A percentile compares a stretch with the other conserved stretches of the same genome.
Evolutionary conservation across 2,797 vertebrate species (phyloP).

Genomic region (Danionella dracula): DNA sequence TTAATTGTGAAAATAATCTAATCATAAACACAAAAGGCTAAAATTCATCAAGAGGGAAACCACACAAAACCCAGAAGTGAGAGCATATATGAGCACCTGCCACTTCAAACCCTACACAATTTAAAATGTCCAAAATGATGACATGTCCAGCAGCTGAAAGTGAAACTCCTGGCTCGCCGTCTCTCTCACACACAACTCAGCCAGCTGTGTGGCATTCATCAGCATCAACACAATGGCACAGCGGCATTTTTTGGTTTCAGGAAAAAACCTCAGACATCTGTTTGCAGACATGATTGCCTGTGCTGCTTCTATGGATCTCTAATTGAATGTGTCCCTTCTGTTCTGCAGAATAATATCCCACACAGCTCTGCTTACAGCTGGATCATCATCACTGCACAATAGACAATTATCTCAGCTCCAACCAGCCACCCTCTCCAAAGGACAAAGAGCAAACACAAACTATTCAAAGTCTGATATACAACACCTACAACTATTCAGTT

Average conservation of each 20-base stretch:
- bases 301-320: slow-evolving; percentile 37
- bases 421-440: slow-evolving; percentile 43
- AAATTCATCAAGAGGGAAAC: too few relatives aligned
- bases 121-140: slow-evolving; percentile 42
- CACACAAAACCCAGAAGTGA: slow-evolving; percentile 6
- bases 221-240: slow-evolving; percentile 24
- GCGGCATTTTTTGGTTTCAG: slow-evolving; percentile 14
- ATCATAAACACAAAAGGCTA: too few relatives aligned
- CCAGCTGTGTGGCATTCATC: slow-evolving; percentile 35
- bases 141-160: slow-evolving; percentile 28
- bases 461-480: slow-evolving; percentile 14
- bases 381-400: slow-evolving; percentile 47
- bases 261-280: slow-evolving; percentile 46
- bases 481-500: background rate
- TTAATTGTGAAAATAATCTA: too few relatives aligned
- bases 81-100: slow-evolving; percentile 25
- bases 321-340: slow-evolving; percentile 44
- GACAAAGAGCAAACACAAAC: slow-evolving; percentile 29
- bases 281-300: slow-evolving; percentile 27
- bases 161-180: slow-evolving; percentile 17
- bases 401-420: slow-evolving; percentile 41
- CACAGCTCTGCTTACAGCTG: slow-evolving; percentile 34
- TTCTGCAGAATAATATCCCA: slow-evolving; percentile 39
- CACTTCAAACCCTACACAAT: slow-evolving; percentile 17
- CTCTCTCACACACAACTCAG: slow-evolving; percentile 17